Evolutionary conservation across 2,888 invertebrate genomes (phyloP).

Genomic region (Podabrus alpinus): DNA sequence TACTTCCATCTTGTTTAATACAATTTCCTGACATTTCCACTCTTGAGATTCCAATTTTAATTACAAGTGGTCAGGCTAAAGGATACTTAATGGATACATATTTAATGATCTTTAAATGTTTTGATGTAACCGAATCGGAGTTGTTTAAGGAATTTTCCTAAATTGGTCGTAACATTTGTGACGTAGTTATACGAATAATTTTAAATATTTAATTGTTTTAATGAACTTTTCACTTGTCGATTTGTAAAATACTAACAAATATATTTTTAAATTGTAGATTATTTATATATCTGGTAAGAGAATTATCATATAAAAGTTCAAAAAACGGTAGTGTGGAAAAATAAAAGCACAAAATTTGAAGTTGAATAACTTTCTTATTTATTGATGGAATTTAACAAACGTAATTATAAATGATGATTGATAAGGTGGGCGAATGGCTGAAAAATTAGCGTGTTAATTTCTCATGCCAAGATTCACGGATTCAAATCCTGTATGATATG

Average conservation of each 20-base stretch:
- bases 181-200: not conserved
- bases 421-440: too few species aligned
- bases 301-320: not conserved
- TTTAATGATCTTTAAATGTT: slow-evolving; percentile 27
- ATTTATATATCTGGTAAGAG: not conserved
- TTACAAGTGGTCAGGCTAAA: slow-evolving; percentile 33
- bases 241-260: not conserved
- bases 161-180: slow-evolving; percentile 3
- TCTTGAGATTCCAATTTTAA: slow-evolving; percentile 33
- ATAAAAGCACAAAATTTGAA: too few species aligned
- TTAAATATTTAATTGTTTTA: not conserved
- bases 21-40: slow-evolving; percentile 22
- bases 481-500: too few species aligned
- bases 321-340: too few species aligned
- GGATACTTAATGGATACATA: slow-evolving; percentile 22
- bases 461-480: too few species aligned
- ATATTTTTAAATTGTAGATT: not conserved
- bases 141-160: slow-evolving; percentile 23
- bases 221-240: not conserved
- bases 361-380: too few species aligned
- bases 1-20: slow-evolving; percentile 23
- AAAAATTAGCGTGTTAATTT: too few species aligned
- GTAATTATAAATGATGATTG: too few species aligned
- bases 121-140: slow-evolving; percentile 24
- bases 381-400: too few species aligned